Conservation (phyloP, 2,888 invertebrate species). For the Phrixothrix hirtus region DNA sequence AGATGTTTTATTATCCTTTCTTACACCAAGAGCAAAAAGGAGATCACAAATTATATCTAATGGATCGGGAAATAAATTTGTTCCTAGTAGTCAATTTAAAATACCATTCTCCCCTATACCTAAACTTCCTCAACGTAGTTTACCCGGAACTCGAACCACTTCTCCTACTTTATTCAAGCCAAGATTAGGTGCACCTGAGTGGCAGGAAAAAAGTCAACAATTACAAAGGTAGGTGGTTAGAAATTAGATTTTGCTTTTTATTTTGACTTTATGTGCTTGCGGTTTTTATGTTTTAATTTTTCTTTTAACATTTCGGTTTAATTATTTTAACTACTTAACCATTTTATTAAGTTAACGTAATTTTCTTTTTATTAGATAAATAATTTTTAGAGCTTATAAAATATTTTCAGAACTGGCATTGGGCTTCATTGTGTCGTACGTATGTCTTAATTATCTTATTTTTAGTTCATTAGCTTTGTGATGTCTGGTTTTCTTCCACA, state of each 20-base stretch:
- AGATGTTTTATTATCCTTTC: constrained; percentile 60
- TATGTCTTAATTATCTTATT: constrained; percentile 37
- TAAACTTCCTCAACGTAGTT: constrained; percentile 39
- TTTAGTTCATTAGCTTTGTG: neutral
- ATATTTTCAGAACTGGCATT: constrained; percentile 52
- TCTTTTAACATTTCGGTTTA: neutral
- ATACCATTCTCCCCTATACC: constrained; percentile 42
- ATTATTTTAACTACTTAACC: neutral
- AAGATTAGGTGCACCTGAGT: constrained; percentile 35
- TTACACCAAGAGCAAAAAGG: constrained; percentile 63
- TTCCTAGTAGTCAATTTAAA: constrained; percentile 42
- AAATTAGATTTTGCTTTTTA: constrained; percentile 16
- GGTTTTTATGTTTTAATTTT: constrained; percentile 37
- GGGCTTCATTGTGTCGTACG: constrained; percentile 50
- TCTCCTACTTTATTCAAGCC: constrained; percentile 49
- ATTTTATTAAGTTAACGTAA: constrained; percentile 10
- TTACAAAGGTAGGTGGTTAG: constrained; percentile 44
- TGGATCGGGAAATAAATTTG: constrained; percentile 37
- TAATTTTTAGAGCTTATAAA: constrained; percentile 15
- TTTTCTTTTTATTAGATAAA: constrained; percentile 19
- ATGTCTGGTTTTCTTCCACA: no score
- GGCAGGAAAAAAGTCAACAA: constrained; percentile 39
- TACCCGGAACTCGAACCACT: constrained; percentile 46
- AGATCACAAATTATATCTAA: constrained; percentile 28
- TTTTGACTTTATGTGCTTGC: constrained; percentile 25